These are phyloP conservation scores for Eupithecia subumbrata DNA, from an alignment of 2,888 invertebrate genomes.

Conservation along the genomic window DNA sequence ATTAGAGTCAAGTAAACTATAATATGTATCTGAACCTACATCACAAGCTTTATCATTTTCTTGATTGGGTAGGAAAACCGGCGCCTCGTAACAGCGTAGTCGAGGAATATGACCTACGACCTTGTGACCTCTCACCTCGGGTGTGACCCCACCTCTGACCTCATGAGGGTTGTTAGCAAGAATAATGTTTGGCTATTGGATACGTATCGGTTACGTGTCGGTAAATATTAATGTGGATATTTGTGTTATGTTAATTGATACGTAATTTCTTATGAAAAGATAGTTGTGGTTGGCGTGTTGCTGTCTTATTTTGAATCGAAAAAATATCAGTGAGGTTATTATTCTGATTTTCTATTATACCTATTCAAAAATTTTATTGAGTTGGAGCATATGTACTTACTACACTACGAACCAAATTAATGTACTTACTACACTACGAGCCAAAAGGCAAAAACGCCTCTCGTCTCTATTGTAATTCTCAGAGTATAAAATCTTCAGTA, in stretches of 20 bases:
- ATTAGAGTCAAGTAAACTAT: not conserved
- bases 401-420: not conserved
- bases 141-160: conserved; percentile 14
- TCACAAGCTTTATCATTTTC: conserved; percentile 9
- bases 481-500: not conserved
- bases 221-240: not conserved
- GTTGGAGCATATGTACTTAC: not conserved
- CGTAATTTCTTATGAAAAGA: not conserved
- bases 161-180: conserved; percentile 11
- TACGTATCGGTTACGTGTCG: not conserved
- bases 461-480: not conserved
- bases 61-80: conserved; percentile 5
- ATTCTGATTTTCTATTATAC: not conserved
- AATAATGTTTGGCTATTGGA: conserved; percentile 3
- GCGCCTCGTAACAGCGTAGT: conserved; percentile 4
- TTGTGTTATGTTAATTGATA: not conserved
- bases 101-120: conserved; percentile 7
- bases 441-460: not conserved
- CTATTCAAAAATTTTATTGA: not conserved
- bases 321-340: not conserved
- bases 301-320: not conserved
- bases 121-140: conserved; percentile 1
- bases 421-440: not conserved
- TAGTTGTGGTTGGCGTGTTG: not conserved
- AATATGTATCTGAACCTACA: not conserved